Percentiles rank a stretch among this genome's conserved stretches.
These are phyloP conservation scores for Pantherophis vulpinus DNA, from an alignment of 2,797 vertebrate genomes.

Conservation along the genomic window DNA sequence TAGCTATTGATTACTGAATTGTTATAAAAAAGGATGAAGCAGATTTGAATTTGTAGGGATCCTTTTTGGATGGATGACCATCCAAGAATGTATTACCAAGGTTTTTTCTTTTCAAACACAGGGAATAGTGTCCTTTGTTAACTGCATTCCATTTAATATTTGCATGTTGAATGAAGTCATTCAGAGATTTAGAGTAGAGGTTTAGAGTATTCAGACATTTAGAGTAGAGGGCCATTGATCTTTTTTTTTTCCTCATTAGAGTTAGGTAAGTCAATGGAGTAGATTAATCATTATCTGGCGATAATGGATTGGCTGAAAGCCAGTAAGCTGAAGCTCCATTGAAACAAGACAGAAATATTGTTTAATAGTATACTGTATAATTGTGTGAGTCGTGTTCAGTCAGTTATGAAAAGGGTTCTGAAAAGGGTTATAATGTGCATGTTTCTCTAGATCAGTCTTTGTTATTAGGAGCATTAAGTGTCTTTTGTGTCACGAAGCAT, in stretches of 20 bases:
- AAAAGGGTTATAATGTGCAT: not conserved
- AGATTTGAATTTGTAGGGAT: not conserved
- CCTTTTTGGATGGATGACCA: not conserved
- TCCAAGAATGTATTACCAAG: not conserved
- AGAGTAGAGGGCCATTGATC: not conserved
- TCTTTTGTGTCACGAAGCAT: not conserved
- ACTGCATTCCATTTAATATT: not conserved
- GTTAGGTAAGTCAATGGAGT: not conserved
- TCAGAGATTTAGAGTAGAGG: not conserved
- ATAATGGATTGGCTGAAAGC: not conserved
- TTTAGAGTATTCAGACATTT: not conserved
- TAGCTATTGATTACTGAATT: not conserved
- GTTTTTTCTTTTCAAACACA: not conserved
- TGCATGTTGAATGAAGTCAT: not conserved
- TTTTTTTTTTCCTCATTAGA: not conserved
- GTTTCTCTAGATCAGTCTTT: not conserved
- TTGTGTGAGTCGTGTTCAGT: not conserved
- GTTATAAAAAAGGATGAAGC: not conserved
- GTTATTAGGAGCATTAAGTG: not conserved
- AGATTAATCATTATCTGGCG: not conserved
- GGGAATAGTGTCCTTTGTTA: not conserved
- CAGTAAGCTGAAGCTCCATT: not conserved
- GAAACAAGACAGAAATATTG: not conserved
- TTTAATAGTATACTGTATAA: not conserved
- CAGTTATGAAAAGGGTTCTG: not conserved